Evolutionary conservation across 2,888 invertebrate species (phyloP).

Genomic region (Macrosoma leucophasiata): DNA sequence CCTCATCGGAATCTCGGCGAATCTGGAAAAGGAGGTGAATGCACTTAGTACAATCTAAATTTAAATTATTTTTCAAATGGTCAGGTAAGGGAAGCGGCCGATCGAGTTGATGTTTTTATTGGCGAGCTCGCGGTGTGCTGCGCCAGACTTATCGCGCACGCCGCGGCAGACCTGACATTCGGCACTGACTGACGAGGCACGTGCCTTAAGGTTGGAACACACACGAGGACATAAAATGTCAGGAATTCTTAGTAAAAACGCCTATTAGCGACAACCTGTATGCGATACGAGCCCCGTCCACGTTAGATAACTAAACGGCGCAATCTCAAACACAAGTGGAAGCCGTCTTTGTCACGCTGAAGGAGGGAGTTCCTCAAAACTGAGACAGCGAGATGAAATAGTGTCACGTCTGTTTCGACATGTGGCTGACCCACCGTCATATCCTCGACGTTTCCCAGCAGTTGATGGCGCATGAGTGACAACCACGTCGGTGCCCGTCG

Average conservation of each 20-base stretch:
- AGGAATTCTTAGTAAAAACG: slow-evolving; percentile 62
- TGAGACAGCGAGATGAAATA: slow-evolving; percentile 66
- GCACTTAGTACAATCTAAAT: slow-evolving; percentile 60
- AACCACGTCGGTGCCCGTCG: slow-evolving; percentile 49
- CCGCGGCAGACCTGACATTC: slow-evolving; percentile 44
- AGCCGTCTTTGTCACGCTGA: slow-evolving; percentile 62
- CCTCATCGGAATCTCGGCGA: slow-evolving; percentile 70
- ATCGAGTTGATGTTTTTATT: slow-evolving; percentile 57
- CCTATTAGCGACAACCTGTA: slow-evolving; percentile 74
- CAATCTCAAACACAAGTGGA: slow-evolving; percentile 51
- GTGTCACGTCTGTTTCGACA: slow-evolving; percentile 62
- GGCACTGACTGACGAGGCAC: slow-evolving; percentile 55
- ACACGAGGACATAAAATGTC: slow-evolving; percentile 62
- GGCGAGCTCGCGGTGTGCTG: slow-evolving; percentile 46
- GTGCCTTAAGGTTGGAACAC: slow-evolving; percentile 57
- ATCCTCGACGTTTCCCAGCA: slow-evolving; percentile 66
- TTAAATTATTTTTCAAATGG: slow-evolving; percentile 47
- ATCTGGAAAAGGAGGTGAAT: slow-evolving; percentile 65
- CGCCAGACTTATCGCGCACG: slow-evolving; percentile 50
- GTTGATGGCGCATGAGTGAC: slow-evolving; percentile 76
- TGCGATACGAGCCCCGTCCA: slow-evolving; percentile 57
- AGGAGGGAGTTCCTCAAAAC: slow-evolving; percentile 50
- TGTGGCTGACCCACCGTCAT: slow-evolving; percentile 71
- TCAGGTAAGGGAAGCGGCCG: slow-evolving; percentile 41
- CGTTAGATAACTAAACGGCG: slow-evolving; percentile 55